Evolutionary conservation across 2,888 invertebrate genomes (phyloP), one percentile per base, ranked within the genome.

Genomic region (Nephrotoma guestfalica): DNA sequence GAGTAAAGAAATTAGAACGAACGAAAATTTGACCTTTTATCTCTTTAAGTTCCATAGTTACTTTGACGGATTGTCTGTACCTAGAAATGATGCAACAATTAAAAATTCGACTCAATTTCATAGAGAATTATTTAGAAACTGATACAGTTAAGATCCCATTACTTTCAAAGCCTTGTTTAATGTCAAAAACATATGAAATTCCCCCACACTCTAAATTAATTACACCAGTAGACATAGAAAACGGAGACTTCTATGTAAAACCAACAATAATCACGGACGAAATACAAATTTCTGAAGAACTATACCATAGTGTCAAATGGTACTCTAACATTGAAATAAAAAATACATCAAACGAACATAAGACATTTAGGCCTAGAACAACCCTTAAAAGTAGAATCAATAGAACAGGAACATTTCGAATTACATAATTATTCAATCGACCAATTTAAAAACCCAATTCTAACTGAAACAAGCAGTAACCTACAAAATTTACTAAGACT

Each of bases 331-430:
- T 47, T 47, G 47, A 47, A 47, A 47, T 47, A 47, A 6, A 47
- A 47, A 42, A 47, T 11, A 47, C 11, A 47, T 11, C 47, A 47
- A 42, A 47, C 11, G 47, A 47, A 9, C 11, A 47, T 11, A 47
- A 47, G 11, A 47, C 11, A 47, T 47, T 47, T 11, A 47, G 47
- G 11, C n/a, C 11, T 11, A 47, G 85, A 88, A 57, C 86, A 87
- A 86, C 87, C 88, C n/a, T 11, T 88, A 40, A 86, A 87, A 83
- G 41, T 41, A 9, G 57, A 86, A 11, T 4, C 47, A 9, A 9
- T 86, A 3, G 42, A 86, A 40, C 85, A 41, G 40, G 13, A 86
- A 43, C 51, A 87, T 45, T 41, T 86, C 86, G 6, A 47, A 47
- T n/a, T n/a, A n/a, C n/a, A n/a, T n/a, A n/a, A n/a, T n/a, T n/a